These are phyloP conservation scores for Lamellibrachia columna DNA, from an alignment of 2,888 invertebrate genomes.

Conservation along the genomic window DNA sequence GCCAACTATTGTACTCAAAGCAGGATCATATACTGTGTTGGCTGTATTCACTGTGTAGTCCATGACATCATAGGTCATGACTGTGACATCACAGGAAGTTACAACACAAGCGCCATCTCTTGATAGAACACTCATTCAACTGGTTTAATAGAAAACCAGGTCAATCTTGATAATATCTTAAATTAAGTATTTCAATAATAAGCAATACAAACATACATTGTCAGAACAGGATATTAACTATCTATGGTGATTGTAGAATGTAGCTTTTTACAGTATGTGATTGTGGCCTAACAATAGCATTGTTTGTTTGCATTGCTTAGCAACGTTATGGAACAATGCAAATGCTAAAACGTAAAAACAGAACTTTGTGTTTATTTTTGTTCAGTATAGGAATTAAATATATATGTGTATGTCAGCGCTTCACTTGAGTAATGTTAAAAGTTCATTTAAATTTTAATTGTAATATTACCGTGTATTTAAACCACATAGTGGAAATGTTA, in stretches of 20 bases:
- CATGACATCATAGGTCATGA: not conserved
- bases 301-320: not conserved
- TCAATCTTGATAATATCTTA: not conserved
- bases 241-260: not conserved
- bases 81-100: conserved; percentile 5
- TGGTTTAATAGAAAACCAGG: not conserved
- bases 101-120: not conserved
- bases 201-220: not conserved
- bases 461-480: not conserved
- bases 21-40: not conserved
- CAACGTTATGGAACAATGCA: not conserved
- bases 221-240: not conserved
- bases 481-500: not conserved
- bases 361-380: not conserved
- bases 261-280: not conserved
- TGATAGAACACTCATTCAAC: not conserved
- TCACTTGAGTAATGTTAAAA: not conserved
- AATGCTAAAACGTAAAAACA: not conserved
- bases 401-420: not conserved
- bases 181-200: not conserved
- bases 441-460: not conserved
- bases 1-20: not conserved
- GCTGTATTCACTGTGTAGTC: not conserved
- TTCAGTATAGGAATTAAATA: not conserved
- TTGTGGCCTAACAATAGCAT: not conserved